phyloP scores from a whole-genome alignment of 2,797 vertebrate species.

The Miichthys miiuy region DNA sequence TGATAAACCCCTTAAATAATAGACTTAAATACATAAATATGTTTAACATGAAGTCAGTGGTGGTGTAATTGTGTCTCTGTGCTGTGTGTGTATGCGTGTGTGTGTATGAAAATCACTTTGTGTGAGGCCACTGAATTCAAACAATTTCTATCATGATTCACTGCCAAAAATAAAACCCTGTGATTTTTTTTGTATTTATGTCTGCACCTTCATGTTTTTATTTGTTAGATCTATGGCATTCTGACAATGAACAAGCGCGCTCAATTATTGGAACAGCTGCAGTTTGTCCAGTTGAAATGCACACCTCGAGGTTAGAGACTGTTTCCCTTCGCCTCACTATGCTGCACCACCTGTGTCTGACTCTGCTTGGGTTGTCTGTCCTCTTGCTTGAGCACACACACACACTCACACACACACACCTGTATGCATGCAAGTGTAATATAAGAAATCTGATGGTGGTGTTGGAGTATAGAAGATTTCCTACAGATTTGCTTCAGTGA shows the following conservation, averaged over 20 bases:
- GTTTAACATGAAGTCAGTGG: neutral
- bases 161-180: constrained; percentile 28
- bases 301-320: constrained; percentile 89
- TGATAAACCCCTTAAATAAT: neutral
- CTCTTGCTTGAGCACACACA: constrained; percentile 60
- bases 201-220: constrained; percentile 86
- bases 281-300: constrained; percentile 91
- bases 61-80: constrained; percentile 19
- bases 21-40: neutral
- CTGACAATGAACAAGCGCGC: constrained; percentile 90
- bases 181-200: constrained; percentile 74
- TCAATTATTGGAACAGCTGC: constrained; percentile 90
- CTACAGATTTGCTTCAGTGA: constrained; percentile 29
- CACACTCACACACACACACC: constrained; percentile 30
- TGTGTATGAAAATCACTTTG: constrained; percentile 24
- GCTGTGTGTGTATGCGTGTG: neutral
- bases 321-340: constrained; percentile 80
- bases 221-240: constrained; percentile 91
- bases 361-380: constrained; percentile 81
- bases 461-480: constrained; percentile 43
- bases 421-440: constrained; percentile 50
- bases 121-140: constrained; percentile 48
- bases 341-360: constrained; percentile 78
- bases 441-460: constrained; percentile 52
- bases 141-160: constrained; percentile 40